phyloP scores from a whole-genome alignment of 2,888 invertebrate species.

The Trypoxylon attenuatum region DNA sequence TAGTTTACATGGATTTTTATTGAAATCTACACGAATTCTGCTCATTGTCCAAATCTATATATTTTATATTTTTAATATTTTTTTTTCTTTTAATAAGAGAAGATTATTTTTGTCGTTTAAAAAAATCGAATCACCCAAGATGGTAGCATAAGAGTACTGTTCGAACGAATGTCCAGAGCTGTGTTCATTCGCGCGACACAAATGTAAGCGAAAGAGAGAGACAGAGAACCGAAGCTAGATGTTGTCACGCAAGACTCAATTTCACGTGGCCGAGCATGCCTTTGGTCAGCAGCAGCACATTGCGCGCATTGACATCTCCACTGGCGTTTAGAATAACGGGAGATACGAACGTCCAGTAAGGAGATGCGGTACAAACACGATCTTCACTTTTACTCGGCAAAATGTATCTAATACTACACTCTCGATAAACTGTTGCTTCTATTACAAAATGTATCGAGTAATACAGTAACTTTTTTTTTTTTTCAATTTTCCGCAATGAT shows the following conservation, averaged over 20 bases:
- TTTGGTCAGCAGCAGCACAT: too few relatives aligned
- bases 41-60: too few relatives aligned
- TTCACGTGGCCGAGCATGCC: constrained; percentile 8
- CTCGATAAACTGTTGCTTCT: neutral
- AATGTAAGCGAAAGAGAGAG: neutral
- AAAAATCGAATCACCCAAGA: too few relatives aligned
- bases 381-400: constrained; percentile 54
- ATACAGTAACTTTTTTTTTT: neutral
- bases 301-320: constrained; percentile 50
- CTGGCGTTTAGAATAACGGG: constrained; percentile 65
- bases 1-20: too few relatives aligned
- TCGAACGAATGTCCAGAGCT: too few relatives aligned
- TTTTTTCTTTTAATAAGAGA: too few relatives aligned
- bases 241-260: constrained; percentile 6
- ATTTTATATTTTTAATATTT: too few relatives aligned
- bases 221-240: neutral
- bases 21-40: too few relatives aligned
- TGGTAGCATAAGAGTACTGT: too few relatives aligned
- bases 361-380: constrained; percentile 37
- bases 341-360: constrained; percentile 57
- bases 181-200: neutral
- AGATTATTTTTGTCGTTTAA: too few relatives aligned
- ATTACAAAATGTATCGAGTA: neutral
- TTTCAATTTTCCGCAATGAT: too few relatives aligned
- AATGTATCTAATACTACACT: neutral